Evolutionary conservation across 2,888 invertebrate genomes (phyloP).

Genomic region (Dicroscelio sp.): DNA sequence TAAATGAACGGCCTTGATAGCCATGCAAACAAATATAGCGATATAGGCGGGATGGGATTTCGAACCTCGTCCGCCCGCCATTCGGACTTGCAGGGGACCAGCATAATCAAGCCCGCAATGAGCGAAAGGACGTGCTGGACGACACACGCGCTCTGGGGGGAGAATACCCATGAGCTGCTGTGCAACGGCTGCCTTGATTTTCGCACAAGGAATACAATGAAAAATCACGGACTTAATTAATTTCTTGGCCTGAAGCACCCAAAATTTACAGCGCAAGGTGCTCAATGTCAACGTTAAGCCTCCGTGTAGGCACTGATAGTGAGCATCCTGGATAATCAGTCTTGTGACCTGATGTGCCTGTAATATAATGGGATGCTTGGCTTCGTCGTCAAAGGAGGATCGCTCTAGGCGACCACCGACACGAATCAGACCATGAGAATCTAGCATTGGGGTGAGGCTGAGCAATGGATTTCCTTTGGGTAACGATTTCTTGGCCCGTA

Average conservation of each 20-base stretch:
- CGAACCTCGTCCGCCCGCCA: neutral
- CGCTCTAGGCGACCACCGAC: neutral
- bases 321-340: neutral
- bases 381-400: no score
- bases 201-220: neutral
- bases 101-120: neutral
- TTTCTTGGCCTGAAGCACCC: neutral
- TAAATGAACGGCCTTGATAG: neutral
- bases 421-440: neutral
- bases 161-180: neutral
- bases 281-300: neutral
- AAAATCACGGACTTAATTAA: neutral
- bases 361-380: neutral
- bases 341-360: neutral
- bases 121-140: neutral
- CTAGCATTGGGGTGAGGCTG: neutral
- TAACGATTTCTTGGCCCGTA: neutral
- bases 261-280: neutral
- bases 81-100: neutral
- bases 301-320: neutral
- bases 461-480: neutral
- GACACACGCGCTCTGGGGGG: neutral
- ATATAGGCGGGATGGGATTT: neutral
- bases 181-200: neutral
- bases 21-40: neutral